Evolutionary conservation across 2,113 vertebrate species (phyloP).

Genomic region (Pelmatolapia mariae): DNA sequence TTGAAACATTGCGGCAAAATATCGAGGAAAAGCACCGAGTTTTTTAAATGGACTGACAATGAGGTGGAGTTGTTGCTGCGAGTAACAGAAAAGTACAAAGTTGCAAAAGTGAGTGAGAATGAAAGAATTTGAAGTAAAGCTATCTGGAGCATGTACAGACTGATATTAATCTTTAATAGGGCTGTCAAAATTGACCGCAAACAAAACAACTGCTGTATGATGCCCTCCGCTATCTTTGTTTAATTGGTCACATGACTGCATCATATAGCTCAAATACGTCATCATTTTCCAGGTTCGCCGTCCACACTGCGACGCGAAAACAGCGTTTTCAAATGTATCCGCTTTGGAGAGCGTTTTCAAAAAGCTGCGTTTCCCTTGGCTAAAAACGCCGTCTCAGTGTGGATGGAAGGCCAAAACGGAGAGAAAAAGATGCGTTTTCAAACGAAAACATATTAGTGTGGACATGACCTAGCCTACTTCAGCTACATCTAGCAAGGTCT

Average conservation of each 20-base stretch:
- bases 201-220: neutral
- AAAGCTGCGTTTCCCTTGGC: fast-evolving
- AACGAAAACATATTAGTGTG: neutral
- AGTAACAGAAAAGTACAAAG: fast-evolving
- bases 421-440: fast-evolving
- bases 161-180: neutral
- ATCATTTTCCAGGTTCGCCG: fast-evolving
- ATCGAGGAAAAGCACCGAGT: fast-evolving
- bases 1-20: fast-evolving
- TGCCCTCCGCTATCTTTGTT: fast-evolving
- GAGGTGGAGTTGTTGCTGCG: fast-evolving
- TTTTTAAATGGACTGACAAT: neutral
- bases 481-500: fast-evolving
- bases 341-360: neutral
- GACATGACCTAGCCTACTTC: neutral
- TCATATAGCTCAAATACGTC: neutral
- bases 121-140: fast-evolving
- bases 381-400: fast-evolving
- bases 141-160: neutral
- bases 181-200: neutral
- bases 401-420: fast-evolving
- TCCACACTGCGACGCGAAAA: fast-evolving
- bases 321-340: fast-evolving
- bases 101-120: fast-evolving
- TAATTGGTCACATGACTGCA: neutral